Conservation (phyloP, 2,797 vertebrate species). For the Characodon lateralis region DNA sequence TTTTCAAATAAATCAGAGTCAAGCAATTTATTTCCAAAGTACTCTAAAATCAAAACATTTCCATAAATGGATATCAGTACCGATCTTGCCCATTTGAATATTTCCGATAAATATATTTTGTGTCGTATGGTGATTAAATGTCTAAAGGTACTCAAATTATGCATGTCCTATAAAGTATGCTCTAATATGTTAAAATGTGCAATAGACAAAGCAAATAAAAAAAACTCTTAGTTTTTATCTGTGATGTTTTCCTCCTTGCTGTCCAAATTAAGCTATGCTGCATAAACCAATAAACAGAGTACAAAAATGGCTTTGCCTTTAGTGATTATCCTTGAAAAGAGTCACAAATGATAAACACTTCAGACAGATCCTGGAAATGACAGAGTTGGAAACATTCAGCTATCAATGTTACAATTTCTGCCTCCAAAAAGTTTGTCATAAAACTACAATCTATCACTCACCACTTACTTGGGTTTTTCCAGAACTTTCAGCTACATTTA, state of each 20-base stretch:
- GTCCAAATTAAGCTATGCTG: not conserved
- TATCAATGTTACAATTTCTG: not conserved
- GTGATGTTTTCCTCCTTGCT: not conserved
- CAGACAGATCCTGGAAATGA: not conserved
- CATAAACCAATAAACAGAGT: not conserved
- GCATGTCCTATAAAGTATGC: not conserved
- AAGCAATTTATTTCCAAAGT: not conserved
- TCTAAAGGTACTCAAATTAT: not conserved
- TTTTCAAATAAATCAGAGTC: not conserved
- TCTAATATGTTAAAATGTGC: not conserved
- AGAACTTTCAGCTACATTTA: conserved; percentile 15
- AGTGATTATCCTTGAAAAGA: not conserved
- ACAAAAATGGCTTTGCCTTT: not conserved
- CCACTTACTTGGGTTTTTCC: not conserved
- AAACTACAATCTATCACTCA: not conserved
- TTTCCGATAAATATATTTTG: not conserved
- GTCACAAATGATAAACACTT: not conserved
- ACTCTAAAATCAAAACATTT: not conserved
- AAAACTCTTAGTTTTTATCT: not conserved
- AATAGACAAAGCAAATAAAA: not conserved
- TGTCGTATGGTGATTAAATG: not conserved
- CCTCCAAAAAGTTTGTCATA: not conserved
- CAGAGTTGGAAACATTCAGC: not conserved
- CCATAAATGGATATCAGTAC: not conserved
- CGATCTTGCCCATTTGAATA: not conserved